phyloP scores from a whole-genome alignment of 2,113 vertebrate genomes.

The Picathartes gymnocephalus region DNA sequence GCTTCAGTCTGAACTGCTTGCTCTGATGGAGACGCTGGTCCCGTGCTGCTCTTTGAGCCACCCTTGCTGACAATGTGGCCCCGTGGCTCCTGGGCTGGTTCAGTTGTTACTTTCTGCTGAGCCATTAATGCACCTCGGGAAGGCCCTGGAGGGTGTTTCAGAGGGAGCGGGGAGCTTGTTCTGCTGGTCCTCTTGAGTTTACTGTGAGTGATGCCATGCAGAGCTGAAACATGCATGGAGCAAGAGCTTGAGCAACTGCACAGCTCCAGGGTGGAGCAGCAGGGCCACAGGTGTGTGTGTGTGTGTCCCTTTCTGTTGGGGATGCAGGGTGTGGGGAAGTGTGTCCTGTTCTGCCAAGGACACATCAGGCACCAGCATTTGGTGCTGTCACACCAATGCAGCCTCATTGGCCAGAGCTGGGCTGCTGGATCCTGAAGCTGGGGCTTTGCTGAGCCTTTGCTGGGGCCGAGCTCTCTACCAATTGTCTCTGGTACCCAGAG shows the following conservation, averaged over 20 bases:
- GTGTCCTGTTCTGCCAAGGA: neutral
- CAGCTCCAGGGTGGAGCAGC: neutral
- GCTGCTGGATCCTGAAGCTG: neutral
- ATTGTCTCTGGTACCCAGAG: neutral
- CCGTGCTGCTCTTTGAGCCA: accelerated
- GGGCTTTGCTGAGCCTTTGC: neutral
- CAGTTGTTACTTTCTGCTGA: neutral
- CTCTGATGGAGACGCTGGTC: accelerated
- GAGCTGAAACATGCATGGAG: accelerated
- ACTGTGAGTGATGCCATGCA: accelerated
- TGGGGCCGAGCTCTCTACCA: neutral
- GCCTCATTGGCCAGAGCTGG: neutral
- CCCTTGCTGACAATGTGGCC: too few species aligned
- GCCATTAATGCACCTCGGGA: accelerated
- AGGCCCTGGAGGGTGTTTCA: neutral
- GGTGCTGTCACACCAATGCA: neutral
- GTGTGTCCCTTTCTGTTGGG: neutral
- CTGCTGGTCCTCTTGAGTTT: neutral
- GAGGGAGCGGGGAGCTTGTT: neutral
- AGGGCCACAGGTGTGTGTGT: neutral
- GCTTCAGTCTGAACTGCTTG: neutral
- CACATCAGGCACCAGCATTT: neutral
- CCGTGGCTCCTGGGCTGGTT: neutral
- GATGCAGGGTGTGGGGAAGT: neutral
- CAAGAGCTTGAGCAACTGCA: neutral